Base-by-base conservation (phyloP, 2,797 vertebrate genomes). In the Myotis planiceps region DNA sequence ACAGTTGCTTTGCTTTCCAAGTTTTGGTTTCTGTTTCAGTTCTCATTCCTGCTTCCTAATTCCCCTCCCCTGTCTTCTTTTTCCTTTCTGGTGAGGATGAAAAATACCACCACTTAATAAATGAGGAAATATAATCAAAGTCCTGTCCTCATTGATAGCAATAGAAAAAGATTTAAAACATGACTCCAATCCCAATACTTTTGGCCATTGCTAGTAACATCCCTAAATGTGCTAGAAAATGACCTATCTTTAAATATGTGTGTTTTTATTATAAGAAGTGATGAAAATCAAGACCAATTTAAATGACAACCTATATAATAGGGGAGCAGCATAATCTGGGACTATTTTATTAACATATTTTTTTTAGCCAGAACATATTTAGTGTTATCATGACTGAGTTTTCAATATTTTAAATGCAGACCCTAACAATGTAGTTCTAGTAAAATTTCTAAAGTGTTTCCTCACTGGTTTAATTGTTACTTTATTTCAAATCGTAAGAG, bases 401-500 rank as follows among this genome's bases (percentile, higher is more conserved):
- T 82, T 78, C 27, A 75, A 7, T 53, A 16, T 39, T 95, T 76
- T 47, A 87, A 85, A 51, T 42, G 23, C 21, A 88, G 1, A 80
- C 9, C 13, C 2, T 14, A 69, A 23, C 27, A 1, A 7, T 49
- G 1, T 25, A 34, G 3, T 81, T 74, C 69, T 25, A 53, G 10
- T 66, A 45, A 91, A 83, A 79, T 6, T 9, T 51, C 12, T 79
- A 12, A 91, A 65, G 27, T 21, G 3, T 47, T 63, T 3, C 16
- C 3, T 94, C n/a, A 45, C 51, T 79, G 23, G 18, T 72, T 84
- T 82, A 63, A 4, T 69, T 91, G 53, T 81, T 91, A 74, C 4
- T 80, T 81, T 90, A 95, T 80, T 94, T 95, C 42, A 95, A 93
- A 95, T 81, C 8, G 45, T 16, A 47, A 69, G 55, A 75, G 25